Evolutionary conservation across 2,888 invertebrate genomes (phyloP).

Genomic region (Drosophila pseudotakahashii): DNA sequence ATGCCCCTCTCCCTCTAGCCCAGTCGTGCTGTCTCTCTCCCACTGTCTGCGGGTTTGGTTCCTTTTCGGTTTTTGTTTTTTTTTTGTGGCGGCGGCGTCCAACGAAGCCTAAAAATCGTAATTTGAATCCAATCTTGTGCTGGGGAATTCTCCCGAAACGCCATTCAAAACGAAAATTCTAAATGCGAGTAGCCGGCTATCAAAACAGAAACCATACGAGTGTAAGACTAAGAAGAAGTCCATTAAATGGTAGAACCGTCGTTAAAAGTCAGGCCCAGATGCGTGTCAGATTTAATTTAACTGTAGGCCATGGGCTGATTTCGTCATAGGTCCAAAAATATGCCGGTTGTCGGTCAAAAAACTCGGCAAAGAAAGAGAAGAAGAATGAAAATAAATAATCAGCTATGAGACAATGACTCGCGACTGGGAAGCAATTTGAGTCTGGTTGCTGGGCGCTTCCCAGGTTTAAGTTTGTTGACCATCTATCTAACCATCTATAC

Average conservation of each 20-base stretch:
- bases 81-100: slow-evolving; percentile 54
- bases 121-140: slow-evolving; percentile 77
- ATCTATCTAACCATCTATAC: slow-evolving; percentile 39
- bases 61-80: slow-evolving; percentile 18
- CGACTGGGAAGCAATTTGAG: slow-evolving; percentile 12
- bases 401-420: slow-evolving; percentile 54
- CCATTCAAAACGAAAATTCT: slow-evolving; percentile 23
- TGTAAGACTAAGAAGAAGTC: slow-evolving; percentile 51
- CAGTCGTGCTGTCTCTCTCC: slow-evolving; percentile 2
- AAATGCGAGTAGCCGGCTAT: slow-evolving; percentile 55
- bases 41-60: slow-evolving; percentile 11
- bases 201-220: slow-evolving; percentile 77
- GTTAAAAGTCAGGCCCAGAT: slow-evolving; percentile 44
- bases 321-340: slow-evolving; percentile 74
- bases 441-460: slow-evolving; percentile 34
- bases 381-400: slow-evolving; percentile 38
- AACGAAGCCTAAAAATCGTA: slow-evolving; percentile 77
- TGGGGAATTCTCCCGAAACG: slow-evolving; percentile 60
- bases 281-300: slow-evolving; percentile 65
- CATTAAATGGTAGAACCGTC: slow-evolving; percentile 48
- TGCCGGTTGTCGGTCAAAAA: slow-evolving; percentile 61
- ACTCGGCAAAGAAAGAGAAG: slow-evolving; percentile 25
- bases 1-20: slow-evolving; percentile 5
- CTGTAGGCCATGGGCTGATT: slow-evolving; percentile 37
- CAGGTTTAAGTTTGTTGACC: slow-evolving; percentile 68